Evolutionary conservation across 1,140 invertebrate genomes (phyloP), one percentile per base, ranked within the genome.

Genomic region (Popillia japonica): DNA sequence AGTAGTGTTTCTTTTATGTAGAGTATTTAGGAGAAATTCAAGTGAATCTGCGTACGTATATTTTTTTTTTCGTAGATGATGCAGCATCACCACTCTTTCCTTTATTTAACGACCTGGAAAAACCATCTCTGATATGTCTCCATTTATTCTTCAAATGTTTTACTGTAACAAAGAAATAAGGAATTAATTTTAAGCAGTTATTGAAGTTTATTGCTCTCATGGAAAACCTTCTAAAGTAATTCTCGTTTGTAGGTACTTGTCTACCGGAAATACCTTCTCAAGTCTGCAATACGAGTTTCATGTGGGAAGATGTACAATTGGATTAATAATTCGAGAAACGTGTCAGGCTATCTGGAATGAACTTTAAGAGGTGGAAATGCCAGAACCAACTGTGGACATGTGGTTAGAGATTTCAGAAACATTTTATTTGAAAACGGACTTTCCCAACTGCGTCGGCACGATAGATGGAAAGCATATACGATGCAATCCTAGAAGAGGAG

Each of bases 401-500:
- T 78, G 72, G 64, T 42, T 78, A 59, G 22, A 80, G 75, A 80
- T 80, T 74, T 23, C 77, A n/a, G 74, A 68, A 42, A 74, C 27
- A 76, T 79, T 79, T 77, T 17, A 75, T 42, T 40, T 64, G 77
- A 83, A 85, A 81, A 82, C 44, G 44, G 44, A 48, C 44, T 86
- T 48, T 83, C 85, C 17, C 81, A 86, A 34, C 77, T 85, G 84
- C 78, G 55, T 86, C 3, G 84, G 82, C 64, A 82, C 85, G 9
- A 78, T 86, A 14, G 85, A 85, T 76, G 87, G 87, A 88, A 87
- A 76, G 44, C 86, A 88, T 77, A 81, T 87, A 48, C 77, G 83
- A 78, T 83, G 87, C 59, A 79, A 48, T 41, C 80, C 83, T 20
- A n/a, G 17, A 20, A 44, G 79, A 77, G 82, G 82, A 80, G 85